Evolutionary conservation across 2,888 invertebrate species (phyloP).

Genomic region (Limnephilus rhombicus): DNA sequence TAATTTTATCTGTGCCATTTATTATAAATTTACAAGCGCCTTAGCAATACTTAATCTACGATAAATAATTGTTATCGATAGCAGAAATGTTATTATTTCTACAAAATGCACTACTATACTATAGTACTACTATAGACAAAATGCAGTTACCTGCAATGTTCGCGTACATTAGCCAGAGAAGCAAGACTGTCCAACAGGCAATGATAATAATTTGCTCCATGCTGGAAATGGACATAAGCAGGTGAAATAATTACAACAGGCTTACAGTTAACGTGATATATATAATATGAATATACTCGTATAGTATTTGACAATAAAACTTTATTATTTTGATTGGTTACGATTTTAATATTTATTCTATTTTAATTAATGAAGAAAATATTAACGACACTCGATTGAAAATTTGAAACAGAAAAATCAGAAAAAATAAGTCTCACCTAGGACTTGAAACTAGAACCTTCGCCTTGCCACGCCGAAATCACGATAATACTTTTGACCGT

Average conservation of each 20-base stretch:
- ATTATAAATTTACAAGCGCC: neutral
- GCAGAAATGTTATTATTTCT: neutral
- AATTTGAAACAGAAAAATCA: too few relatives aligned
- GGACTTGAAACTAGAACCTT: too few relatives aligned
- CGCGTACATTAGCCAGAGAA: neutral
- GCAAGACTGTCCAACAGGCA: neutral
- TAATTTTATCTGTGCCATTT: neutral
- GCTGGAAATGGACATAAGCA: neutral
- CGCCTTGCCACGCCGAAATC: too few relatives aligned
- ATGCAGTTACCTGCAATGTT: neutral
- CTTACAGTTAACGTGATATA: neutral
- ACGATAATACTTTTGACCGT: too few relatives aligned
- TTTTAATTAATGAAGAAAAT: too few relatives aligned
- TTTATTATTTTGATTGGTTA: too few relatives aligned
- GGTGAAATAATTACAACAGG: neutral
- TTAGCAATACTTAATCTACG: neutral
- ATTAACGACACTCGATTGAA: too few relatives aligned
- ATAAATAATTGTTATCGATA: neutral
- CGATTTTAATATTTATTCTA: too few relatives aligned
- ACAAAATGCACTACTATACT: too few relatives aligned
- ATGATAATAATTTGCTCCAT: neutral
- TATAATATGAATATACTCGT: too few relatives aligned
- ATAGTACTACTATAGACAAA: too few relatives aligned
- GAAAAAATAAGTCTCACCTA: too few relatives aligned
- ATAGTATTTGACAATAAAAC: neutral